Conservation (phyloP, 64 coral and sea anemone species). For the Pachyseris speciosa region DNA sequence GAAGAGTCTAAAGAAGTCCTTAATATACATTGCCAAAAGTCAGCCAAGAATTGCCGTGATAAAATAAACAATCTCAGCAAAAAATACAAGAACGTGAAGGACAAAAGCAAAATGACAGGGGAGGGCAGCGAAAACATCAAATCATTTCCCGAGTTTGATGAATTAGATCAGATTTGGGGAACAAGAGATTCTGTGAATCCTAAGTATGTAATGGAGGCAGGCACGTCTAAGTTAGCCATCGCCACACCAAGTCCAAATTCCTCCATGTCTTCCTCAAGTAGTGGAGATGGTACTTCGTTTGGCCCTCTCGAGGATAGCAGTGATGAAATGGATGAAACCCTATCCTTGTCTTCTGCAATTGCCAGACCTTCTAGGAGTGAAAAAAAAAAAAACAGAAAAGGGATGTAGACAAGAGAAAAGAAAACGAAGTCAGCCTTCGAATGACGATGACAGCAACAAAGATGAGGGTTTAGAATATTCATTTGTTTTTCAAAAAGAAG, state of each 20-base stretch:
- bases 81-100: constrained; percentile 47
- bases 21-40: constrained; percentile 2
- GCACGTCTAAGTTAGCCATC: neutral
- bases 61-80: constrained; percentile 38
- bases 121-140: constrained; percentile 45
- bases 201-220: constrained; percentile 29
- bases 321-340: neutral
- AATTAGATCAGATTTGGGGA: constrained; percentile 51
- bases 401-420: neutral
- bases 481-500: neutral
- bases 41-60: constrained; percentile 21
- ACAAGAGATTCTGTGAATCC: constrained; percentile 45
- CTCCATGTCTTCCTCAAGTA: no score
- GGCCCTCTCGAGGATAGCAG: neutral
- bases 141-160: constrained; percentile 2
- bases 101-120: constrained; percentile 26
- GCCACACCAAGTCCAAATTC: no score
- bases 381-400: neutral
- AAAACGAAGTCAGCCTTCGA: neutral
- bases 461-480: neutral
- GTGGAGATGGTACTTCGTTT: no score
- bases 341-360: neutral
- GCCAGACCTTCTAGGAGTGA: neutral
- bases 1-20: constrained; percentile 25
- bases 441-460: neutral